phyloP scores from a whole-genome alignment of 2,888 invertebrate genomes.

The Caenorhabditis sinica region DNA sequence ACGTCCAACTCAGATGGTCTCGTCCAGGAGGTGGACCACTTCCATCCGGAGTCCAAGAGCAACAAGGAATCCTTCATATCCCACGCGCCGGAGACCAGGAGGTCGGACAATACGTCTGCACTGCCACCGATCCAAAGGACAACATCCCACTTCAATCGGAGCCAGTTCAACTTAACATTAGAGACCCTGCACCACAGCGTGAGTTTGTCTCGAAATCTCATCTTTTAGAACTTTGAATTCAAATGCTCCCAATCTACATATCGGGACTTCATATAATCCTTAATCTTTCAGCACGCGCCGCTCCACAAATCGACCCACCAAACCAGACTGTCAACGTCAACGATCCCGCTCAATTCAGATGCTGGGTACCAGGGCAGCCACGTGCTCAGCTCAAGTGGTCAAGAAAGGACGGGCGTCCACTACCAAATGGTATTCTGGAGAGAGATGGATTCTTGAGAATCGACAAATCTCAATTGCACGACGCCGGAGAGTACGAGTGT shows the following conservation, averaged over 20 bases:
- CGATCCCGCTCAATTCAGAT: slow-evolving; percentile 88
- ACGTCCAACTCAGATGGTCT: slow-evolving; percentile 76
- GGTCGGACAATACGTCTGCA: slow-evolving; percentile 91
- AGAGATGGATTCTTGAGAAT: slow-evolving; percentile 90
- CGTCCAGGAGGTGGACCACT: slow-evolving; percentile 70
- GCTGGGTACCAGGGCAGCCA: slow-evolving; percentile 86
- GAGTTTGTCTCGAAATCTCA: too few relatives aligned
- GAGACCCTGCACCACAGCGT: slow-evolving; percentile 62
- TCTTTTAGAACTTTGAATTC: too few relatives aligned
- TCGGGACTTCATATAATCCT: neutral
- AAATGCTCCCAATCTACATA: neutral
- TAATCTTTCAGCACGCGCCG: slow-evolving; percentile 34
- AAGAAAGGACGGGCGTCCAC: slow-evolving; percentile 83
- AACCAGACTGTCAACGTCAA: slow-evolving; percentile 88
- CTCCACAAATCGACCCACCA: slow-evolving; percentile 86
- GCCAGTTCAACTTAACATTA: slow-evolving; percentile 66
- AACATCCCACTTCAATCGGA: slow-evolving; percentile 76
- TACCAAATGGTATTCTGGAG: slow-evolving; percentile 85
- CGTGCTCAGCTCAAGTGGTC: slow-evolving; percentile 88
- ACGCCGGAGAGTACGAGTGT: slow-evolving; percentile 92
- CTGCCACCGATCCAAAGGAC: slow-evolving; percentile 86
- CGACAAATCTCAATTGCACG: slow-evolving; percentile 87
- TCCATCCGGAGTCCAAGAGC: slow-evolving; percentile 72
- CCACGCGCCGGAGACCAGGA: slow-evolving; percentile 66
- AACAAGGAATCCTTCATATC: slow-evolving; percentile 75